A percentile compares a stretch with the other conserved stretches of the same genome.
Conservation (phyloP, 1,140 invertebrate species). For the Neodiprion lecontei region DNA sequence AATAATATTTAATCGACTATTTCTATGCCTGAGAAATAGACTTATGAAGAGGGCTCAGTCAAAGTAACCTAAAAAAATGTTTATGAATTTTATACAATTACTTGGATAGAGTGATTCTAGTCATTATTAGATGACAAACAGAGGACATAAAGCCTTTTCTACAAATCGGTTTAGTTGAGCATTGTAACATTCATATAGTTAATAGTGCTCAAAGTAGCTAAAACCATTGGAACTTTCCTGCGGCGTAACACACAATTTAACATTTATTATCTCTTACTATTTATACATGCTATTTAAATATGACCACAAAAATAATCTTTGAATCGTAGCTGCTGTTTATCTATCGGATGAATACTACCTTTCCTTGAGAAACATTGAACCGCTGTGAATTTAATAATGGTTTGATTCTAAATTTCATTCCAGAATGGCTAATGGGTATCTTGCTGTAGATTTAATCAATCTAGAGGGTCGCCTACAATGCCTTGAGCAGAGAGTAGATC, state of each 20-base stretch:
- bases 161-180: background rate
- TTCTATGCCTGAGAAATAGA: background rate
- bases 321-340: background rate
- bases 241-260: background rate
- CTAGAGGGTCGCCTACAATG: background rate
- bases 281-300: background rate
- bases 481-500: background rate
- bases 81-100: too few relatives aligned
- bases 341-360: background rate
- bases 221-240: too few relatives aligned
- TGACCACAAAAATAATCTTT: background rate
- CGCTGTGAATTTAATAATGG: background rate
- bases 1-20: background rate
- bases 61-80: too few relatives aligned
- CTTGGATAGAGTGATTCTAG: too few relatives aligned
- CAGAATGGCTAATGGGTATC: slow-evolving; percentile 7
- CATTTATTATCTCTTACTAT: background rate
- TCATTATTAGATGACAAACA: background rate
- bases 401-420: background rate
- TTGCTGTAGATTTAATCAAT: background rate
- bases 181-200: background rate
- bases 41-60: too few relatives aligned
- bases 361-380: background rate
- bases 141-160: background rate
- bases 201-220: background rate